Evolutionary conservation across 2,113 vertebrate species (phyloP).

Genomic region (Microtus ochrogaster): DNA sequence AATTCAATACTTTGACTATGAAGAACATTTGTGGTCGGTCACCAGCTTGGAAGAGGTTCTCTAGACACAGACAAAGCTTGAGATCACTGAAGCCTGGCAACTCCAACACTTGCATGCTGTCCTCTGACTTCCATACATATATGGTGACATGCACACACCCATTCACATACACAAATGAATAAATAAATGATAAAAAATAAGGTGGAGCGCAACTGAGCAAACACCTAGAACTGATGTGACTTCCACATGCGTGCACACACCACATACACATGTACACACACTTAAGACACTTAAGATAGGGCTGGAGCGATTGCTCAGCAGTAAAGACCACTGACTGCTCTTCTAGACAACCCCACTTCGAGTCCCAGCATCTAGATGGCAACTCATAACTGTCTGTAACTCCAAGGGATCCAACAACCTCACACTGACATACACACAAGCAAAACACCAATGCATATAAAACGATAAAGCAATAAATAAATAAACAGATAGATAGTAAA

Average conservation of each 20-base stretch:
- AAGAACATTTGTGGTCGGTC: neutral
- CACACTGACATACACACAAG: neutral
- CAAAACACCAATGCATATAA: neutral
- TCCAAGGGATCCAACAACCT: neutral
- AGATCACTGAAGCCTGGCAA: neutral
- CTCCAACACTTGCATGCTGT: no score
- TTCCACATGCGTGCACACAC: neutral
- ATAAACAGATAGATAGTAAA: neutral
- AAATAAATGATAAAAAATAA: neutral
- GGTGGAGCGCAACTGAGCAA: neutral
- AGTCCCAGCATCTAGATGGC: neutral
- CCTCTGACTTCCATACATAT: neutral
- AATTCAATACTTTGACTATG: neutral
- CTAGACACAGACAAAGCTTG: neutral
- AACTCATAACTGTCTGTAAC: neutral
- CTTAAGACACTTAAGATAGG: neutral
- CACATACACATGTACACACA: neutral
- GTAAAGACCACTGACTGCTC: neutral
- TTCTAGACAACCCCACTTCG: neutral
- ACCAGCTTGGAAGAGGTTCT: neutral
- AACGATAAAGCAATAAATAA: neutral
- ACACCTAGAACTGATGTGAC: no score
- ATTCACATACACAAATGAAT: neutral
- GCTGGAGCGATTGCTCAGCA: neutral
- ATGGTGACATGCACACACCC: neutral